These are phyloP conservation scores for Poeciliopsis turneri DNA, from an alignment of 2,797 vertebrate species.

Conservation along the genomic window DNA sequence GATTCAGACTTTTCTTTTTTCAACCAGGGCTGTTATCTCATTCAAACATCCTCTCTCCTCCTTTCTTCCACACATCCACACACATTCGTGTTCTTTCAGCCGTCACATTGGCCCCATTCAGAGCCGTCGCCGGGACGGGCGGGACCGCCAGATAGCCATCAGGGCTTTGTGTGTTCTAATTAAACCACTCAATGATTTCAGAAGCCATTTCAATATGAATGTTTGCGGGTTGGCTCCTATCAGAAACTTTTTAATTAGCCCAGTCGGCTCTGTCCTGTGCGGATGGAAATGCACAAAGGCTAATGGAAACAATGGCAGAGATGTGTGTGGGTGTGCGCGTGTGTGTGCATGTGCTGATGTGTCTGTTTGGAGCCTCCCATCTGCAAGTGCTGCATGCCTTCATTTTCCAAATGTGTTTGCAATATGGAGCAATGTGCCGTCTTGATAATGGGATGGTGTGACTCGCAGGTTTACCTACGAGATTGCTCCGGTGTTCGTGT, in stretches of 20 bases:
- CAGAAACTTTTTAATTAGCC: conserved; percentile 79
- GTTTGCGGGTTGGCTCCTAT: conserved; percentile 74
- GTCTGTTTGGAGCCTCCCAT: conserved; percentile 7
- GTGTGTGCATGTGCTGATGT: conserved; percentile 12
- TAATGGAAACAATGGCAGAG: conserved; percentile 47
- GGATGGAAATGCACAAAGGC: conserved; percentile 48
- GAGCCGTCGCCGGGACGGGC: conserved; percentile 43
- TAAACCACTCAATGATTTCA: conserved; percentile 70
- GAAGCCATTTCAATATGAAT: conserved; percentile 78
- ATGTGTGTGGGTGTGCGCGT: conserved; percentile 12
- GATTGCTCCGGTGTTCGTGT: conserved; percentile 97
- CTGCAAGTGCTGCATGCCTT: background rate
- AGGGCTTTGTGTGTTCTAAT: conserved; percentile 80
- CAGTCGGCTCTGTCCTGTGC: conserved; percentile 61
- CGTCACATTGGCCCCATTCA: conserved; percentile 66
- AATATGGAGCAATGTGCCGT: background rate
- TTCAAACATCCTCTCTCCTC: conserved; percentile 52
- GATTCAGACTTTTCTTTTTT: conserved; percentile 14
- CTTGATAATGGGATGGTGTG: conserved; percentile 12
- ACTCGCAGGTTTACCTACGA: conserved; percentile 96
- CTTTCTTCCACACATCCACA: conserved; percentile 10
- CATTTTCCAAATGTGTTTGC: conserved; percentile 1
- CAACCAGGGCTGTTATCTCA: conserved; percentile 62
- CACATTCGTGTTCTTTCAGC: conserved; percentile 40
- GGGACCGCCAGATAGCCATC: conserved; percentile 81